Evolutionary conservation across 2,888 invertebrate species (phyloP).

Genomic region (Eupithecia insigniata): DNA sequence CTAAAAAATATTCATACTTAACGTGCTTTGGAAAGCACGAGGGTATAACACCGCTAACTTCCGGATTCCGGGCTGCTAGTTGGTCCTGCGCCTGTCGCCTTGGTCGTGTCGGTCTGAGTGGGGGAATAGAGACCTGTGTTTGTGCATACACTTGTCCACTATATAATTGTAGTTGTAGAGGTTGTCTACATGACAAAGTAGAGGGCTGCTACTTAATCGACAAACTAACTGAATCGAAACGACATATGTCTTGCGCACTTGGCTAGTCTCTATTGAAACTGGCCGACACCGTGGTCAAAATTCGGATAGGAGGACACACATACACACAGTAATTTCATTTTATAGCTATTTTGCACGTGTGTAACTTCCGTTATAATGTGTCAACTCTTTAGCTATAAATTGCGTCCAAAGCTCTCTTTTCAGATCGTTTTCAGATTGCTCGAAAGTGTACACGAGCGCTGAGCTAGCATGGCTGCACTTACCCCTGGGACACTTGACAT

Average conservation of each 20-base stretch:
- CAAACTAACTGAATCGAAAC: too few species aligned
- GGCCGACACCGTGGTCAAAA: background rate
- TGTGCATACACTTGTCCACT: too few species aligned
- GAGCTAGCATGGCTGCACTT: conserved; percentile 56
- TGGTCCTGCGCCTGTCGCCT: too few species aligned
- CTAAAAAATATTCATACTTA: too few species aligned
- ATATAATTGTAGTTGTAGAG: too few species aligned
- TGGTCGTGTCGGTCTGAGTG: too few species aligned
- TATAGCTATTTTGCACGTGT: background rate
- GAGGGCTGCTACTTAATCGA: too few species aligned
- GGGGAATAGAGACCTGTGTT: too few species aligned
- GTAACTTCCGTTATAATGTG: background rate
- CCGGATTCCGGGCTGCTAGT: background rate
- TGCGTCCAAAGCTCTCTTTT: background rate
- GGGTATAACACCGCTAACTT: background rate
- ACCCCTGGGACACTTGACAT: conserved; percentile 73
- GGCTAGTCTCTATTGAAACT: background rate
- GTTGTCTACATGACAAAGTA: too few species aligned
- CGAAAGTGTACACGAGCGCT: conserved; percentile 16
- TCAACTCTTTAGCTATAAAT: background rate
- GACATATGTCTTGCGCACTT: too few species aligned
- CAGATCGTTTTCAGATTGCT: background rate
- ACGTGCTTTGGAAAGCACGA: background rate
- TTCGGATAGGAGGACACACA: too few species aligned
- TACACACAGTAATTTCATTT: background rate